These are phyloP conservation scores for Perdita meconis DNA, from an alignment of 2,888 invertebrate species.

Conservation along the genomic window DNA sequence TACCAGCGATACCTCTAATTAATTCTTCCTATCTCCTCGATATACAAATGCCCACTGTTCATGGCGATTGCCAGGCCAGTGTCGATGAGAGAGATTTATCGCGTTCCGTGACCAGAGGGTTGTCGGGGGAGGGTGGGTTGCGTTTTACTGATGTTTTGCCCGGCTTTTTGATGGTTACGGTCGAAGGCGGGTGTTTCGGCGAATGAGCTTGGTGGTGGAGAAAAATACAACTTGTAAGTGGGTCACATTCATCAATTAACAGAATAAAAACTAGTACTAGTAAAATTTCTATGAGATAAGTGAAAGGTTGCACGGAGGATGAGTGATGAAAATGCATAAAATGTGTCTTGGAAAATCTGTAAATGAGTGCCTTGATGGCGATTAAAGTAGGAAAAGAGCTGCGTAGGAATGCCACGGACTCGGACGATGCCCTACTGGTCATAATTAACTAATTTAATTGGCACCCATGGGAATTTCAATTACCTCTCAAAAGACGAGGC, in stretches of 20 bases:
- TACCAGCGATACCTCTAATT: conserved; percentile 83
- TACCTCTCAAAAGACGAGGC: background rate
- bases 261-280: too few relatives aligned
- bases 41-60: conserved; percentile 80
- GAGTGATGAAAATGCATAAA: too few relatives aligned
- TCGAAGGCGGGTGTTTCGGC: too few relatives aligned
- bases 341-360: too few relatives aligned
- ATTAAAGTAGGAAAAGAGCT: too few relatives aligned
- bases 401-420: too few relatives aligned
- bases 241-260: too few relatives aligned
- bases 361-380: too few relatives aligned
- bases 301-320: too few relatives aligned
- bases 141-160: conserved; percentile 19
- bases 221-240: background rate
- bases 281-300: too few relatives aligned
- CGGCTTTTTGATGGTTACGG: conserved; percentile 19
- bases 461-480: background rate
- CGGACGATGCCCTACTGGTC: conserved; percentile 27
- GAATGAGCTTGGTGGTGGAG: background rate
- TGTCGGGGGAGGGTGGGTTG: conserved; percentile 23
- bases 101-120: conserved; percentile 61
- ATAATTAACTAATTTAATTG: conserved; percentile 2
- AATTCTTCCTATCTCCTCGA: conserved; percentile 83
- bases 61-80: conserved; percentile 61
- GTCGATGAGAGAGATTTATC: conserved; percentile 66